phyloP scores from a whole-genome alignment of 2,888 invertebrate genomes.

The Agrochola macilenta region DNA sequence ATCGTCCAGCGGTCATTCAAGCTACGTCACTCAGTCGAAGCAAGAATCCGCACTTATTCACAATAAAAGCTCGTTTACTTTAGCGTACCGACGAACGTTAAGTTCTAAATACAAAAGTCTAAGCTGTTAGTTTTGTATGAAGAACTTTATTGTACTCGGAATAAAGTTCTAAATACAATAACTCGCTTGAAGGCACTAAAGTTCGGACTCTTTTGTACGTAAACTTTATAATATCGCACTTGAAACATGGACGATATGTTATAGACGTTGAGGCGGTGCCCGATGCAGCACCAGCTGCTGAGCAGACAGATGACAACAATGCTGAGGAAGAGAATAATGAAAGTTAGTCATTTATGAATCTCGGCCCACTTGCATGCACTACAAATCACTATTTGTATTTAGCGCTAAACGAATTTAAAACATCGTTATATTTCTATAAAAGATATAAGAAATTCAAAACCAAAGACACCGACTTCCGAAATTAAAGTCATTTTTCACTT shows the following conservation, averaged over 20 bases:
- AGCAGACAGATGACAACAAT: conserved; percentile 40
- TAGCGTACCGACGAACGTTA: background rate
- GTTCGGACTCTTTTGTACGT: too few species aligned
- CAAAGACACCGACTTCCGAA: too few species aligned
- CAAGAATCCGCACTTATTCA: background rate
- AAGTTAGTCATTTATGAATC: conserved; percentile 27
- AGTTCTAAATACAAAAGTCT: background rate
- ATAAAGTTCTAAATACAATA: background rate
- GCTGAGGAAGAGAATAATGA: conserved; percentile 48
- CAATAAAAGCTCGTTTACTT: background rate
- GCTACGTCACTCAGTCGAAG: background rate
- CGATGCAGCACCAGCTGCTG: conserved; percentile 24
- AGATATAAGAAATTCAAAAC: too few species aligned
- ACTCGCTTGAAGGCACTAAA: background rate
- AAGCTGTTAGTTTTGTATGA: background rate
- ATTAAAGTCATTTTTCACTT: too few species aligned
- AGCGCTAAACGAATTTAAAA: background rate
- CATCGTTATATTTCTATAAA: too few species aligned
- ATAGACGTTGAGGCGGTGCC: conserved; percentile 47
- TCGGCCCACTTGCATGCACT: background rate
- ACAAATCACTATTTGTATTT: background rate
- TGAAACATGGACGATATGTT: conserved; percentile 13
- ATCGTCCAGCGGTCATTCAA: background rate
- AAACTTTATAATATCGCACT: background rate
- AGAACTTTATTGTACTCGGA: background rate